phyloP scores from a whole-genome alignment of 2,113 vertebrate genomes.

The Mixornis gularis region DNA sequence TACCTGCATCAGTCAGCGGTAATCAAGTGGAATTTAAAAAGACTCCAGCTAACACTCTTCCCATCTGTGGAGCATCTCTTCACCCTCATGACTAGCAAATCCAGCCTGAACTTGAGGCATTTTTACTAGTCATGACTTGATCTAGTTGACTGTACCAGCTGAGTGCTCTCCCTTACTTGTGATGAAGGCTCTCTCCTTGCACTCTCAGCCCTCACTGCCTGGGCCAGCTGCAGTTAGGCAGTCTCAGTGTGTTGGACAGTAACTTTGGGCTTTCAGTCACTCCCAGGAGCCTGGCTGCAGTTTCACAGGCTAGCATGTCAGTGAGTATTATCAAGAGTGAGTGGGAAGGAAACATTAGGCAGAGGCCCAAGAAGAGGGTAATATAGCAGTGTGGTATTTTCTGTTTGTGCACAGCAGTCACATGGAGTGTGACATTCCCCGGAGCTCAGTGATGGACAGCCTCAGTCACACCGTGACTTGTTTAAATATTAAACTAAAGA shows the following conservation, averaged over 20 bases:
- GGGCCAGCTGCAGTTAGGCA: neutral
- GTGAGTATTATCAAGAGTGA: conserved; percentile 18
- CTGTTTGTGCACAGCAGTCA: neutral
- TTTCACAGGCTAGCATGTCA: neutral
- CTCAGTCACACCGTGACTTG: neutral
- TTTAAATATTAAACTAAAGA: neutral
- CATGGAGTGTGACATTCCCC: conserved; percentile 6
- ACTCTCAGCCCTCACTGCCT: neutral
- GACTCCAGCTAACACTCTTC: neutral
- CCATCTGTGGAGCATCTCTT: neutral
- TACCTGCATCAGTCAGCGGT: neutral
- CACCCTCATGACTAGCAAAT: neutral
- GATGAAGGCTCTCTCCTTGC: neutral
- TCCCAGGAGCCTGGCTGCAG: neutral
- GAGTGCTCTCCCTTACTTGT: neutral
- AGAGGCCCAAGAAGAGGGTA: conserved; percentile 20
- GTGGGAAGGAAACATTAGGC: conserved; percentile 7
- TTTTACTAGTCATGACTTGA: neutral
- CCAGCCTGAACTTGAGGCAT: neutral
- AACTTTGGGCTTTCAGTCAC: neutral
- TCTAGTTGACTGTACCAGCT: neutral
- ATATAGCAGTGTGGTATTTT: conserved; percentile 21
- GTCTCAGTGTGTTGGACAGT: neutral
- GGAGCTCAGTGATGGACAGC: neutral
- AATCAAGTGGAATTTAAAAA: neutral